These are phyloP conservation scores for Amphimallon solstitiale DNA, from an alignment of 2,888 invertebrate genomes.

Conservation along the genomic window DNA sequence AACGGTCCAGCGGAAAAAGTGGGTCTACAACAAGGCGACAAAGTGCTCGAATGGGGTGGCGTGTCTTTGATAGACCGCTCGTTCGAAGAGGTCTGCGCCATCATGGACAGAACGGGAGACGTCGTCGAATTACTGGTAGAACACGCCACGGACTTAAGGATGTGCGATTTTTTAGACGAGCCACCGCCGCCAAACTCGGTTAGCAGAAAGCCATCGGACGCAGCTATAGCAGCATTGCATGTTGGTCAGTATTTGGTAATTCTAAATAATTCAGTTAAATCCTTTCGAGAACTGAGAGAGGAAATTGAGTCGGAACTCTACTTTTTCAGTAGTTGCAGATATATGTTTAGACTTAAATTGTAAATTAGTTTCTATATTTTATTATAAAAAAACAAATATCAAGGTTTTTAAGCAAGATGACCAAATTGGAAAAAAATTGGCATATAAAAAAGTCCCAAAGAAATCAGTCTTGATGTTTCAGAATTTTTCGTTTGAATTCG, in stretches of 20 bases:
- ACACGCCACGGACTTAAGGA: slow-evolving; percentile 78
- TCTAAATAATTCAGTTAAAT: no score
- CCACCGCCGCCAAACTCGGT: slow-evolving; percentile 65
- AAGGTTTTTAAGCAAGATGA: no score
- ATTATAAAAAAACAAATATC: no score
- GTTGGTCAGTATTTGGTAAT: slow-evolving; percentile 70
- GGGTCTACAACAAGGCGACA: slow-evolving; percentile 88
- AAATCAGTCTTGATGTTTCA: no score
- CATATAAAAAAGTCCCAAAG: no score
- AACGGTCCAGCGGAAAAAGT: slow-evolving; percentile 92
- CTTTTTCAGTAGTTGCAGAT: no score
- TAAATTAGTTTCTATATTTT: no score
- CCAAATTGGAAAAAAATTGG: no score
- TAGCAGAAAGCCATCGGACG: slow-evolving; percentile 62
- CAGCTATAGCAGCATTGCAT: slow-evolving; percentile 66
- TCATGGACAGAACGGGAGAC: slow-evolving; percentile 89
- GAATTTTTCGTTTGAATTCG: no score
- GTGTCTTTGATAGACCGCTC: slow-evolving; percentile 89
- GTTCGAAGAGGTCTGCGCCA: slow-evolving; percentile 92
- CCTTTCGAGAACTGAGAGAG: no score
- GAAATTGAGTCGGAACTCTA: no score
- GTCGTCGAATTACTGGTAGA: slow-evolving; percentile 87
- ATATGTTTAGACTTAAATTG: no score
- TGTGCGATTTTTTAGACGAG: slow-evolving; percentile 77
- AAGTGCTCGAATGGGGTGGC: slow-evolving; percentile 92